Evolutionary conservation across 2,113 vertebrate species (phyloP), one percentile per base, ranked within the genome.

Genomic region (Terrapene triunguis): DNA sequence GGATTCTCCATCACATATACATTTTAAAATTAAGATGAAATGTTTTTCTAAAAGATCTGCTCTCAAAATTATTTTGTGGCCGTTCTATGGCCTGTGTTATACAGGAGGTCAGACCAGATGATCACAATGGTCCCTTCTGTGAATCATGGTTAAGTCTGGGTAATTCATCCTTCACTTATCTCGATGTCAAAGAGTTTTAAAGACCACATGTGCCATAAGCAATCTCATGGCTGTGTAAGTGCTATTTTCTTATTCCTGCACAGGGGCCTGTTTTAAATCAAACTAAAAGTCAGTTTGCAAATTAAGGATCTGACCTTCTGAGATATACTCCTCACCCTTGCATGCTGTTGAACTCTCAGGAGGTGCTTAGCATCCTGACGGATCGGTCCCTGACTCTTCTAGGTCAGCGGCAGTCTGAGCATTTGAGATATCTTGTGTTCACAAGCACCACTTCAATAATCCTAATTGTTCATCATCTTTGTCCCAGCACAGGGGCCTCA

Each of bases 241-340:
- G 59, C 59, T 65, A 29, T 65, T 65, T 65, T 65, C 62, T 14
- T 65, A 4, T 65, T 65, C 62, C 3, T 79, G 54, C 32, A 12
- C 6, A 17, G 0, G 0, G 27, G 2, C 29, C 4, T 85, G 4
- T 32, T 88, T 62, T 57, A 74, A 47, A 53, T 47, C 48, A 42
- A 95, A 91, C 14, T 44, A 17, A 84, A 83, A 88, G 13, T 17
- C 3, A 80, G n/a, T 51, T 82, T 87, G 47, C 72, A 76, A 89
- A 5, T 4, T 47, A 16, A 84, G 51, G 74, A 85, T 21, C 3
- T 82, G 9, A 29, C 72, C 47, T 38, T 54, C 35, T n/a, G 21
- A 25, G 55, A 76, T 13, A 8, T 55, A 62, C 19, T n/a, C 29
- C 65, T 35, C 90, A n/a, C 7, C 54, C 17, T 62, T 7, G 8